A percentile compares a stretch with the other conserved stretches of the same genome.
Conservation (phyloP, 2,888 invertebrate genomes). For the Coenonympha glycerion region DNA sequence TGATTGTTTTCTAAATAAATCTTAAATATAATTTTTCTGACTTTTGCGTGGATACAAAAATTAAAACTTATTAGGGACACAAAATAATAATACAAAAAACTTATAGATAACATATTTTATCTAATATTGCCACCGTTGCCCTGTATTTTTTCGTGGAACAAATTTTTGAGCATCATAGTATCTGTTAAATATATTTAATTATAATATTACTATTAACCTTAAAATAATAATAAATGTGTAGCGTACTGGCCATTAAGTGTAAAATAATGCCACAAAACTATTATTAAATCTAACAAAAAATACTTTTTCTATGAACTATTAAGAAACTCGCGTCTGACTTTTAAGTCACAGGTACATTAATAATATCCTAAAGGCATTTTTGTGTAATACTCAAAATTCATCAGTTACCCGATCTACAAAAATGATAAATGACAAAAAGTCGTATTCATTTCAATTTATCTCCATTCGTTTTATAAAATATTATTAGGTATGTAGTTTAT, state of each 20-base stretch:
- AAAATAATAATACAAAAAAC: not conserved
- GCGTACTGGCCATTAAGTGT: slow-evolving; percentile 33
- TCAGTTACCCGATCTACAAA: too few species aligned
- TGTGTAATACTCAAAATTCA: too few species aligned
- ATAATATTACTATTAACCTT: not conserved
- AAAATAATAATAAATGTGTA: slow-evolving; percentile 25
- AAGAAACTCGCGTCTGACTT: slow-evolving; percentile 3
- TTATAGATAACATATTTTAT: slow-evolving; percentile 24
- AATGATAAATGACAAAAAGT: too few species aligned
- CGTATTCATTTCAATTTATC: too few species aligned
- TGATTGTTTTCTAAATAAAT: too few species aligned
- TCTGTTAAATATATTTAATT: not conserved
- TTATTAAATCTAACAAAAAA: not conserved
- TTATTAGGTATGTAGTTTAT: too few species aligned
- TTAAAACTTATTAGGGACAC: not conserved
- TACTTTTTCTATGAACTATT: not conserved
- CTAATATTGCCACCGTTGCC: slow-evolving; percentile 63
- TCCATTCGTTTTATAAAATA: too few species aligned
- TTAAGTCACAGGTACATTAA: slow-evolving; percentile 9
- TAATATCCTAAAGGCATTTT: too few species aligned
- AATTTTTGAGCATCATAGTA: slow-evolving; percentile 34
- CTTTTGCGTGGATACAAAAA: too few species aligned
- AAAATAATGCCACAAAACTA: slow-evolving; percentile 28
- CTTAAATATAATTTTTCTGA: too few species aligned
- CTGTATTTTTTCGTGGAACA: slow-evolving; percentile 42